Evolutionary conservation across 1,140 invertebrate species (phyloP).

Genomic region (Apis cerana): DNA sequence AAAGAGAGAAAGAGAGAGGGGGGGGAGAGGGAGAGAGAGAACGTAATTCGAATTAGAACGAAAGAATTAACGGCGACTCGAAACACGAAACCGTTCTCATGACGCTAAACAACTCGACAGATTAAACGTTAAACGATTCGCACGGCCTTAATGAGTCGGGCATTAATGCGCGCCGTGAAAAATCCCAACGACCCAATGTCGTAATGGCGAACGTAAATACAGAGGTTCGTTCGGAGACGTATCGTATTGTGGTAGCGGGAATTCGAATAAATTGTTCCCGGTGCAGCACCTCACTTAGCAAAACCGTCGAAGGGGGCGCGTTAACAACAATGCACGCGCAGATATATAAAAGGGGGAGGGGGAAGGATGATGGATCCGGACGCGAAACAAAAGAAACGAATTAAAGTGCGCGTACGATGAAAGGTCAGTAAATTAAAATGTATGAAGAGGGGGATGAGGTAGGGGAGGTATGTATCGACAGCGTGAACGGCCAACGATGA

Average conservation of each 20-base stretch:
- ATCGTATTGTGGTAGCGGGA: conserved; percentile 14
- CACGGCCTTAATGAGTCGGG: neutral
- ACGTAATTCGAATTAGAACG: neutral
- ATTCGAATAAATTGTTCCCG: conserved; percentile 57
- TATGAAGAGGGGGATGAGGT: conserved; percentile 42
- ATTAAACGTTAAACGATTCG: conserved; percentile 5
- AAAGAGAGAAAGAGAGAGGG: neutral
- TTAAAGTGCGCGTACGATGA: conserved; percentile 54
- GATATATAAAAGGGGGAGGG: conserved; percentile 38
- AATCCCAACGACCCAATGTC: neutral
- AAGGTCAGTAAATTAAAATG: conserved; percentile 61
- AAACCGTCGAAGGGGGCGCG: conserved; percentile 53
- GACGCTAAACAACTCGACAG: neutral
- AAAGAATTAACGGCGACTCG: neutral
- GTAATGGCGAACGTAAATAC: neutral
- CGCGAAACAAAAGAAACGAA: conserved; percentile 63
- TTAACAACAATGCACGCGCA: conserved; percentile 51
- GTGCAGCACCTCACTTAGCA: conserved; percentile 55
- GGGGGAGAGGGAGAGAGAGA: neutral
- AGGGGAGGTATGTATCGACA: conserved; percentile 22
- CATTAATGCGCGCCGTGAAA: neutral
- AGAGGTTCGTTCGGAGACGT: neutral
- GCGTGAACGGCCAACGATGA: conserved; percentile 13
- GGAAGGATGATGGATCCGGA: conserved; percentile 61
- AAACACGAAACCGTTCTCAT: neutral